A percentile compares a stretch with the other conserved stretches of the same genome.
phyloP scores from a whole-genome alignment of 2,888 invertebrate genomes.

The Lathronympha strigana region DNA sequence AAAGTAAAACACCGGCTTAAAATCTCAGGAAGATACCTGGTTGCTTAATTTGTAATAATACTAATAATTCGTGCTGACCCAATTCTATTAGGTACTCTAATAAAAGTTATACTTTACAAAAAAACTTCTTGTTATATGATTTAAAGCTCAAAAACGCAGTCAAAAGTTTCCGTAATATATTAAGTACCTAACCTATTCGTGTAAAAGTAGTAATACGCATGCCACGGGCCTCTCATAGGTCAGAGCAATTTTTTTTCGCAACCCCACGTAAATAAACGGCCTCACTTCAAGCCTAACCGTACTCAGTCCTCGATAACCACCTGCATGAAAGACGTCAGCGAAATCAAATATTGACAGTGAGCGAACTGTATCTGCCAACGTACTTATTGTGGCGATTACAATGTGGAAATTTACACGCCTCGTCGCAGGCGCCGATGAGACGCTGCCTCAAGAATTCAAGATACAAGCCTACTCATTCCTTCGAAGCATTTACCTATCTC shows the following conservation, averaged over 20 bases:
- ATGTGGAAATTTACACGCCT: conserved; percentile 48
- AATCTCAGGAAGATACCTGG: too few species aligned
- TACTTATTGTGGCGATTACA: conserved; percentile 46
- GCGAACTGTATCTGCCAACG: conserved; percentile 51
- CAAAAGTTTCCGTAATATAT: too few species aligned
- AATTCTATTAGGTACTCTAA: too few species aligned
- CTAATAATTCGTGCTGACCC: too few species aligned
- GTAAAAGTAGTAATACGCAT: too few species aligned
- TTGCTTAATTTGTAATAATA: too few species aligned
- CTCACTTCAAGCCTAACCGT: conserved; percentile 20
- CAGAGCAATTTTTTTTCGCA: conserved; percentile 7
- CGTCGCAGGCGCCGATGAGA: conserved; percentile 28
- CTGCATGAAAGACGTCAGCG: conserved; percentile 58
- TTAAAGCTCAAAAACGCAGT: too few species aligned
- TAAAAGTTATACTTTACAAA: too few species aligned
- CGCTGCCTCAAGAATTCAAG: background rate
- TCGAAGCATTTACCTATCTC: background rate
- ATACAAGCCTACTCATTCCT: background rate
- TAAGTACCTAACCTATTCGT: too few species aligned
- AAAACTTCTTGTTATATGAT: too few species aligned
- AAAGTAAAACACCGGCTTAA: too few species aligned
- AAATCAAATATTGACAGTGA: conserved; percentile 61
- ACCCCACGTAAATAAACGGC: conserved; percentile 5
- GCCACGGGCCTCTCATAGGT: too few species aligned
- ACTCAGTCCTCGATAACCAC: conserved; percentile 42